A percentile compares a stretch with the other conserved stretches of the same genome.
These are phyloP conservation scores for Hepsetus odoe DNA, from an alignment of 2,113 vertebrate species.

Conservation along the genomic window DNA sequence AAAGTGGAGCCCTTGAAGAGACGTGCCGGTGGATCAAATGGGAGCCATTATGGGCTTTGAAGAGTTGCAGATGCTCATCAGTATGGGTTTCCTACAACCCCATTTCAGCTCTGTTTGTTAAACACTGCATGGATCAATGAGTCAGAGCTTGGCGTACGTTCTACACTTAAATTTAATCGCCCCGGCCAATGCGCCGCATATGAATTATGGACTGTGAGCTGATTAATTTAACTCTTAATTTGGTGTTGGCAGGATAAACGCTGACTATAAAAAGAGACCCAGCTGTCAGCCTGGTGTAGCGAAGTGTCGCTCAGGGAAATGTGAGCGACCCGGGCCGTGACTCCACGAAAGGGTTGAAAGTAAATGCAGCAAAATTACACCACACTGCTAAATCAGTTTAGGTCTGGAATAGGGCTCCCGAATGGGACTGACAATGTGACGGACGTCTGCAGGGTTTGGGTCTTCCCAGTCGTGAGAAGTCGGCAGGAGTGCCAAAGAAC, in stretches of 20 bases:
- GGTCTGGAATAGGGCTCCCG: neutral
- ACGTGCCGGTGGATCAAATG: neutral
- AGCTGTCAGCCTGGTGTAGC: neutral
- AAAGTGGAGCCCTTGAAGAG: neutral
- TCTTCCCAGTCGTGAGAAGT: too few species aligned
- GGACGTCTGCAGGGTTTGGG: too few species aligned
- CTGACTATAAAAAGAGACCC: conserved; percentile 2
- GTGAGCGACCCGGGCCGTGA: neutral
- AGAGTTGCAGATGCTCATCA: conserved; percentile 3
- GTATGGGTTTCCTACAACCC: neutral
- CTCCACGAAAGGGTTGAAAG: neutral
- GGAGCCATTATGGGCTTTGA: neutral
- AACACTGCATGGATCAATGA: conserved; percentile 18
- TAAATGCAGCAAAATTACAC: neutral
- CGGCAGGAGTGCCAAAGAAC: too few species aligned
- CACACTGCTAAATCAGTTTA: neutral
- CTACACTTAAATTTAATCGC: conserved; percentile 18
- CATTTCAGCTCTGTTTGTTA: neutral
- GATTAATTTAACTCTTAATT: conserved; percentile 28
- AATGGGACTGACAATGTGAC: too few species aligned
- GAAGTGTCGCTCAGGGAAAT: neutral
- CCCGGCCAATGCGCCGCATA: neutral
- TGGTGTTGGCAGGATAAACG: neutral
- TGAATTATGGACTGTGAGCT: conserved; percentile 9
- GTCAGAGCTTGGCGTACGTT: neutral